Conservation (phyloP, 2,888 invertebrate species). For the Phania funesta region DNA sequence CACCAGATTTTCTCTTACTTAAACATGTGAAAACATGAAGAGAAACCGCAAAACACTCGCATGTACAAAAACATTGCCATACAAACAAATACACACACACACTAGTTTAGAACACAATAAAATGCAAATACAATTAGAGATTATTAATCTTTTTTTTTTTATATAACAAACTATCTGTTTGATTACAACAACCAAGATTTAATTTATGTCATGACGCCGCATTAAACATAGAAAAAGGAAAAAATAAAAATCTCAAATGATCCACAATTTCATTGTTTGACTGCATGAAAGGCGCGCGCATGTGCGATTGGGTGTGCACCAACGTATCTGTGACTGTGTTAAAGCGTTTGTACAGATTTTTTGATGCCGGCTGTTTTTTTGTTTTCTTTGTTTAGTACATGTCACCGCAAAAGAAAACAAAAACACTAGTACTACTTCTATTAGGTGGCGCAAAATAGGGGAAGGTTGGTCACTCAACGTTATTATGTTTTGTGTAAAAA, state of each 20-base stretch:
- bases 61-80: neutral
- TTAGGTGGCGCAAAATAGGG: neutral
- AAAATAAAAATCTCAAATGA: conserved; percentile 24
- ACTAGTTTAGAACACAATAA: conserved; percentile 12
- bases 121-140: neutral
- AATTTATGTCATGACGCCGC: conserved; percentile 54
- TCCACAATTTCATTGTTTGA: conserved; percentile 24
- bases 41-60: conserved; percentile 55
- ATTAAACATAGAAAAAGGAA: conserved; percentile 4
- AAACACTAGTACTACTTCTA: conserved; percentile 28
- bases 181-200: conserved; percentile 38
- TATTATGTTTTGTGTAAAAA: neutral
- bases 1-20: neutral
- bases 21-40: conserved; percentile 61
- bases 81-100: neutral
- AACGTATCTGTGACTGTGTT: neutral
- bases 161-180: conserved; percentile 22
- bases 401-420: conserved; percentile 35
- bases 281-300: neutral
- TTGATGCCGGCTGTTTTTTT: conserved; percentile 56
- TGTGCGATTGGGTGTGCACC: neutral
- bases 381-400: too few relatives aligned
- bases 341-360: conserved; percentile 21
- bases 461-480: neutral
- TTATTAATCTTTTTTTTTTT: conserved; percentile 13